These are phyloP conservation scores for Camponotus pennsylvanicus DNA, from an alignment of 1,140 invertebrate genomes.

Conservation along the genomic window DNA sequence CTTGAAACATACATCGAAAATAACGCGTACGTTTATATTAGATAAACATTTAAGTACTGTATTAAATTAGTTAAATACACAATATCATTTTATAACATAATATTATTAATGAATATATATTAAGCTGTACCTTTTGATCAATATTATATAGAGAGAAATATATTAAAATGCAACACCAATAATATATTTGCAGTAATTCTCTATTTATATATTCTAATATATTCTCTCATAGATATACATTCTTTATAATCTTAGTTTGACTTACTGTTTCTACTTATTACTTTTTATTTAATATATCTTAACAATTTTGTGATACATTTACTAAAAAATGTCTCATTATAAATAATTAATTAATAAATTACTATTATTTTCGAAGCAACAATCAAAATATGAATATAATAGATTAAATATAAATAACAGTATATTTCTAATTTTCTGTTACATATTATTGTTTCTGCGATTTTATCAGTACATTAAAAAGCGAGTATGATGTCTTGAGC, in stretches of 20 bases:
- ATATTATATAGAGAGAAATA: not conserved
- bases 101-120: slow-evolving; percentile 6
- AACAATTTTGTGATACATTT: slow-evolving; percentile 9
- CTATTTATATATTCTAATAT: not conserved
- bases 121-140: not conserved
- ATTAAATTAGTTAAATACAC: not conserved
- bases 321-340: not conserved
- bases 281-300: slow-evolving; percentile 1
- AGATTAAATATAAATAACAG: slow-evolving; percentile 5
- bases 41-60: too few relatives aligned
- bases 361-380: not conserved
- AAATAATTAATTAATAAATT: not conserved
- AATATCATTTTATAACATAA: not conserved
- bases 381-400: not conserved
- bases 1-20: not conserved
- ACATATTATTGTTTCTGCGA: not conserved
- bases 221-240: not conserved
- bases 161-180: not conserved
- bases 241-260: not conserved
- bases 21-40: not conserved
- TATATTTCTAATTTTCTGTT: not conserved
- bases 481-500: slow-evolving; percentile 63
- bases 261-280: not conserved
- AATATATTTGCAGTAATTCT: not conserved
- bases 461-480: slow-evolving; percentile 62